Evolutionary conservation across 2,888 invertebrate species (phyloP).

Genomic region (Eilema caniola): DNA sequence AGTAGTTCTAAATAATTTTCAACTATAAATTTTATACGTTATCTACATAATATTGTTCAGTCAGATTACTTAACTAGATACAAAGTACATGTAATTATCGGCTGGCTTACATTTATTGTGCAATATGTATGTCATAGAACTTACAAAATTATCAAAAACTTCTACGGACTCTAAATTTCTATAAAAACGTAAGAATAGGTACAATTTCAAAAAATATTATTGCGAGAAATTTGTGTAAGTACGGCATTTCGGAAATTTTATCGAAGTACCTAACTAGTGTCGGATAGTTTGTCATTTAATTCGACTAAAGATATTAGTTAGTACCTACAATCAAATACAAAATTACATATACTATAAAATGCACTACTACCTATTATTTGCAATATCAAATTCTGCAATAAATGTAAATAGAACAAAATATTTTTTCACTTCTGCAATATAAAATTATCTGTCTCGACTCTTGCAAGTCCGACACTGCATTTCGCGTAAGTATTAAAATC

Average conservation of each 20-base stretch:
- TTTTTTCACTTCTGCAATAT: not conserved
- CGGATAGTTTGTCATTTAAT: not conserved
- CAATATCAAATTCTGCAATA: not conserved
- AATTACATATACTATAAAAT: too few relatives aligned
- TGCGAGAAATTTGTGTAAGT: not conserved
- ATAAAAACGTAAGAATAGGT: too few relatives aligned
- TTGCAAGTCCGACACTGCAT: not conserved
- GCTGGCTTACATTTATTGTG: conserved; percentile 38
- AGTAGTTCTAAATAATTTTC: not conserved
- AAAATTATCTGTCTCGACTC: not conserved
- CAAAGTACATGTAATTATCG: conserved; percentile 9
- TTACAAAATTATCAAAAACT: not conserved
- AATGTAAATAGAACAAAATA: not conserved
- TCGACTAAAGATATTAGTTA: not conserved
- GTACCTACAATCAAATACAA: too few relatives aligned
- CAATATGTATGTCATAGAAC: conserved; percentile 39
- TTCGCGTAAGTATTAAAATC: not conserved
- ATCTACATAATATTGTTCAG: conserved; percentile 13
- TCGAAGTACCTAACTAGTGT: not conserved
- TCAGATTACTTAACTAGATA: not conserved
- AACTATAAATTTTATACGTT: not conserved
- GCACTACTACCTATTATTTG: not conserved
- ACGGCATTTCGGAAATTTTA: not conserved
- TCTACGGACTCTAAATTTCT: not conserved
- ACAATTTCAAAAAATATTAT: not conserved